phyloP scores from a whole-genome alignment of 2,113 vertebrate species.

The Tragulus kanchil region DNA sequence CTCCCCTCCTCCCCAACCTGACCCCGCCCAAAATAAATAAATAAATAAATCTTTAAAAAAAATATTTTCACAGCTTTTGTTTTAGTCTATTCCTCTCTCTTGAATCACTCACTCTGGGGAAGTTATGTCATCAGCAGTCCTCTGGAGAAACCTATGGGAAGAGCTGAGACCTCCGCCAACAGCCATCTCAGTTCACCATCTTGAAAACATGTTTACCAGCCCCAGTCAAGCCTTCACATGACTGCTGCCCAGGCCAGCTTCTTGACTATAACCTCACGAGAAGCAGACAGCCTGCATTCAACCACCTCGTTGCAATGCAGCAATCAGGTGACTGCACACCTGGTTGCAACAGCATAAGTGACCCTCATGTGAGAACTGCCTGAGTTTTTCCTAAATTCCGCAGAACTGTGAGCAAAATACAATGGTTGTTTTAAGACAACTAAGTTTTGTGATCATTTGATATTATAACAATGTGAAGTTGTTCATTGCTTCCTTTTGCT shows the following conservation, averaged over 20 bases:
- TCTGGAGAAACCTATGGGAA: neutral
- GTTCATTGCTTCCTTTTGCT: neutral
- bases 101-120: neutral
- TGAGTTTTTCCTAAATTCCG: neutral
- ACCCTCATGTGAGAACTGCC: neutral
- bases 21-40: too few species aligned
- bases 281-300: neutral
- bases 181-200: neutral
- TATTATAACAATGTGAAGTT: neutral
- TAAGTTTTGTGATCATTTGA: neutral
- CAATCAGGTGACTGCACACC: too few species aligned
- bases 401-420: neutral
- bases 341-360: neutral
- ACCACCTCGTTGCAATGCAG: too few species aligned
- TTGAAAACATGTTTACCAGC: neutral
- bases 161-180: neutral
- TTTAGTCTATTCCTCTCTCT: neutral
- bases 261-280: fast-evolving
- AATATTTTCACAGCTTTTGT: neutral
- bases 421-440: neutral
- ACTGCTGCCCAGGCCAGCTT: too few species aligned
- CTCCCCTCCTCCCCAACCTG: too few species aligned
- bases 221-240: neutral
- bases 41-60: too few species aligned
- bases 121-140: neutral